A percentile compares a stretch with the other conserved stretches of the same genome.
These are phyloP conservation scores for Dipus sagitta DNA, from an alignment of 2,797 vertebrate species.

Conservation along the genomic window DNA sequence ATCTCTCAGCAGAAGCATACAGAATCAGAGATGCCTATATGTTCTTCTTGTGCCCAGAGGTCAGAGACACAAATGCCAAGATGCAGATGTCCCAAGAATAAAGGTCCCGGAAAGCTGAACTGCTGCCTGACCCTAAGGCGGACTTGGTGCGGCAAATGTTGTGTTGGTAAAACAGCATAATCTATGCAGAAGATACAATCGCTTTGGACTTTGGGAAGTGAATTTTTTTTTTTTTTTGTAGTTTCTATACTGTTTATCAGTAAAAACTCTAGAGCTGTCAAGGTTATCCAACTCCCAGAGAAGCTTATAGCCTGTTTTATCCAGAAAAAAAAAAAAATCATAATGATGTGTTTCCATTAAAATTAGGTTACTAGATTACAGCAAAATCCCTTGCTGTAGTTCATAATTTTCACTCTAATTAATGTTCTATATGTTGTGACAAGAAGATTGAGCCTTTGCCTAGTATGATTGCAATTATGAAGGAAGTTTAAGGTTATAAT, in stretches of 20 bases:
- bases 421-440: conserved; percentile 63
- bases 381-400: not conserved
- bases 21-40: too few relatives aligned
- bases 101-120: not conserved
- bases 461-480: conserved; percentile 61
- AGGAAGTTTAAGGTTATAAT: conserved; percentile 69
- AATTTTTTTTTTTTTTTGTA: not conserved
- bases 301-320: not conserved
- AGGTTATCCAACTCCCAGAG: conserved; percentile 1
- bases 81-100: not conserved
- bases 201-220: not conserved
- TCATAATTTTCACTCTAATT: conserved; percentile 66
- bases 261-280: conserved; percentile 43
- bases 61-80: not conserved
- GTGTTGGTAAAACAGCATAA: not conserved
- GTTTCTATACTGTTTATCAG: not conserved
- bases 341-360: conserved; percentile 40
- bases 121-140: not conserved
- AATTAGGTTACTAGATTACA: not conserved
- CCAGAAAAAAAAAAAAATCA: conserved; percentile 16
- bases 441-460: conserved; percentile 67
- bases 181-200: not conserved
- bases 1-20: not conserved
- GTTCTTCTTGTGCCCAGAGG: not conserved
- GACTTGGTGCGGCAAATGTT: not conserved